Evolutionary conservation across 92 coral and sea anemone genomes (phyloP).

Genomic region (Blastomussa wellsi): DNA sequence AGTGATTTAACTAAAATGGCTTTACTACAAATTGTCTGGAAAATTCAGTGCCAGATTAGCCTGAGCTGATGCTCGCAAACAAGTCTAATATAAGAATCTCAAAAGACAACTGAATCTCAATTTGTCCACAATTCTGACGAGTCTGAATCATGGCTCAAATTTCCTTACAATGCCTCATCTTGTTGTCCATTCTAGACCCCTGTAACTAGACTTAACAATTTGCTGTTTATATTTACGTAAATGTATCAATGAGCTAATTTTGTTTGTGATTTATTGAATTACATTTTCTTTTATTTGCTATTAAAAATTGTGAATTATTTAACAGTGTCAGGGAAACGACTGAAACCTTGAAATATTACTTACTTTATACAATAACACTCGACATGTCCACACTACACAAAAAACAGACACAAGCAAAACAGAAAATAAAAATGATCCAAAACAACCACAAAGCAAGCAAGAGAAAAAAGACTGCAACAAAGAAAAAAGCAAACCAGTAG

Average conservation of each 20-base stretch:
- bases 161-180: too few relatives aligned
- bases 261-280: not conserved
- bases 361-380: not conserved
- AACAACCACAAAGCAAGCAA: slow-evolving; percentile 17
- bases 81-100: too few relatives aligned
- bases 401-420: not conserved
- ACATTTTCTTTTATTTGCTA: not conserved
- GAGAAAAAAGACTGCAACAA: slow-evolving; percentile 15
- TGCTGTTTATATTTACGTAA: not conserved
- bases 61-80: not conserved
- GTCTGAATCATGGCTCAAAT: not conserved
- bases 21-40: not conserved
- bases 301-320: not conserved
- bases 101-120: not conserved
- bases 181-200: not conserved
- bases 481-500: slow-evolving; percentile 25
- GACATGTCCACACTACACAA: not conserved
- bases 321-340: not conserved
- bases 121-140: not conserved
- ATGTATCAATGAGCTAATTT: not conserved
- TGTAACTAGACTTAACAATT: not conserved
- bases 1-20: not conserved
- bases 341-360: too few relatives aligned
- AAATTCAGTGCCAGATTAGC: not conserved
- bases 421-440: not conserved